Evolutionary conservation across 2,888 invertebrate genomes (phyloP).

Genomic region (Pedicia rivosa): DNA sequence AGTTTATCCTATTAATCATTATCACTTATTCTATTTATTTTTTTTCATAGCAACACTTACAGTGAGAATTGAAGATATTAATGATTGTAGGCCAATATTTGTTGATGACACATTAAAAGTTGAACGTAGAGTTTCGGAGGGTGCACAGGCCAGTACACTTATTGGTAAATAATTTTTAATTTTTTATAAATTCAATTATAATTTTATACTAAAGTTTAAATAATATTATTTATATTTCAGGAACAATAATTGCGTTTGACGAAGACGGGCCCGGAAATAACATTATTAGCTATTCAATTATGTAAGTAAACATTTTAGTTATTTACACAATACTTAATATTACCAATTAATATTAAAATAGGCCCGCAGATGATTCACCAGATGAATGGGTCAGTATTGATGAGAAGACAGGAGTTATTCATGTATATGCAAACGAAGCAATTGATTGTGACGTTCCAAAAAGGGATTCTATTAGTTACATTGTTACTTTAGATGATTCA

Average conservation of each 20-base stretch:
- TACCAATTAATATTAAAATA: constrained; percentile 15
- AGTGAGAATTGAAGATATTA: constrained; percentile 42
- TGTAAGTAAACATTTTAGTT: constrained; percentile 26
- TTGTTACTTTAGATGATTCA: constrained; percentile 36
- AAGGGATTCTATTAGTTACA: constrained; percentile 34
- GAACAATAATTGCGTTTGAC: constrained; percentile 39
- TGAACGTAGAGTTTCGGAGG: constrained; percentile 35
- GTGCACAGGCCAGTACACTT: constrained; percentile 30
- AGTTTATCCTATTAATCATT: constrained; percentile 4
- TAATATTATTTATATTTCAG: constrained; percentile 8
- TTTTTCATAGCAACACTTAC: constrained; percentile 35
- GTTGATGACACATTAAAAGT: constrained; percentile 29
- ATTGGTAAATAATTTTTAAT: constrained; percentile 29
- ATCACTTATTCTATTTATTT: not conserved
- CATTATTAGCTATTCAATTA: constrained; percentile 37
- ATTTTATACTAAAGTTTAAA: not conserved
- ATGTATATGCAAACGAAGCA: constrained; percentile 27
- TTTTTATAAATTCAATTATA: not conserved
- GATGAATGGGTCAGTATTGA: constrained; percentile 35
- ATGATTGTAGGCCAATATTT: constrained; percentile 46
- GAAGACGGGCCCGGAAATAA: constrained; percentile 42
- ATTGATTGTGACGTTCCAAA: constrained; percentile 41
- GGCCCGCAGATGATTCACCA: constrained; percentile 31
- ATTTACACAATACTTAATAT: not conserved
- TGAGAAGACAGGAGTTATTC: constrained; percentile 34